Evolutionary conservation across 2,113 vertebrate species (phyloP), one percentile per base, ranked within the genome.

Genomic region (Tenrec ecaudatus): DNA sequence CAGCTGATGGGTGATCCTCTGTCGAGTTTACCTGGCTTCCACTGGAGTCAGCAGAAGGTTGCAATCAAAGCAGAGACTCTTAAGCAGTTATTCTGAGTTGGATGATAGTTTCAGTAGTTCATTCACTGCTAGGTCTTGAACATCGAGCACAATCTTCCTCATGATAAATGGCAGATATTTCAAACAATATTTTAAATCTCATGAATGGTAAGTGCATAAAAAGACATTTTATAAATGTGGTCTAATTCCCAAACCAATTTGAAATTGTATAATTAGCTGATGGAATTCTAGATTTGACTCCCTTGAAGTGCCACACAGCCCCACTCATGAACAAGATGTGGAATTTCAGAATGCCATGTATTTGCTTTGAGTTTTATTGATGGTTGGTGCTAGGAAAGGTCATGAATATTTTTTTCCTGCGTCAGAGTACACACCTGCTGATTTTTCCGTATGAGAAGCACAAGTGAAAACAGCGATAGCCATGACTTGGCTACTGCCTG

Each of bases 401-500:
- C 40, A 7, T 22, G 20, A 19, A 31, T 25, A 17, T 75, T 75
- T 64, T 64, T 12, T 10, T 31, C 29, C 2, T 23, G 15, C 43
- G 14, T 86, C 77, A 64, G 11, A 4, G 64, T 12, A 23, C 9
- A 58, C 14, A 8, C 16, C 33, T 2, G 22, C 33, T 6, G 8
- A 73, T 31, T 2, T 82, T 80, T 60, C 11, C 15, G 6, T 3
- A 62, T 4, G 22, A 84, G 36, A 11, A 60, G 14, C 4, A n/a
- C 0, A 22, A 19, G 25, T 6, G 43, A 76, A 62, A 25, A 31
- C 19, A 53, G 86, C 27, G 20, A 23, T 6, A 6, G 47, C 31
- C 11, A 2, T 0, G 4, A 73, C 11, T 6, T 0, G 1, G 29
- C 40, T 2, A 12, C 31, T 1, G n/a, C 31, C 47, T 6, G 6